These are phyloP conservation scores for Drepana falcataria DNA, from an alignment of 2,888 invertebrate genomes.

Conservation along the genomic window DNA sequence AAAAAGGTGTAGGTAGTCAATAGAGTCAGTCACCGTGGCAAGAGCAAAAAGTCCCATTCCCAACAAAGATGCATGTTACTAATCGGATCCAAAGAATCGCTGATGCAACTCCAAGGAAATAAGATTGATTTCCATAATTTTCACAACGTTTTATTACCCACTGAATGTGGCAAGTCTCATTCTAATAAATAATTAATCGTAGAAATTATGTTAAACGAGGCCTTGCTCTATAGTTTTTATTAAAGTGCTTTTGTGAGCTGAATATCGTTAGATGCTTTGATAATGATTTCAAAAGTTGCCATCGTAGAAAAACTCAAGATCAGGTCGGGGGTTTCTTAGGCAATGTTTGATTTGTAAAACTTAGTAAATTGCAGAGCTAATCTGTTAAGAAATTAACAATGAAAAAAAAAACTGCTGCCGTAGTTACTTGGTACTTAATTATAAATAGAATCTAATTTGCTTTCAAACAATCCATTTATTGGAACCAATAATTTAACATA, in stretches of 20 bases:
- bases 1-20: conserved; percentile 34
- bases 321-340: conserved; percentile 18
- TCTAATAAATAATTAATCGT: background rate
- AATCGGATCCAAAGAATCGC: conserved; percentile 22
- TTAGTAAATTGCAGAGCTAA: conserved; percentile 31
- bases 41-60: conserved; percentile 37
- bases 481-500: background rate
- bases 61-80: conserved; percentile 30
- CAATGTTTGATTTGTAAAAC: conserved; percentile 37
- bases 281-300: conserved; percentile 14
- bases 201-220: background rate
- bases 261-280: conserved; percentile 5
- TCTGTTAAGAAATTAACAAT: conserved; percentile 31
- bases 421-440: background rate
- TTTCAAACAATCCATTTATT: background rate
- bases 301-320: conserved; percentile 13
- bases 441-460: conserved; percentile 1
- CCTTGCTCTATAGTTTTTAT: background rate
- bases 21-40: conserved; percentile 50
- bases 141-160: conserved; percentile 3
- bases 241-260: background rate
- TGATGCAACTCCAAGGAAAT: conserved; percentile 20
- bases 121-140: conserved; percentile 5
- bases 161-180: background rate
- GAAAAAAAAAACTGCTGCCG: conserved; percentile 15